Conservation (phyloP, 2,888 invertebrate species). For the Heliconius ismenius region DNA sequence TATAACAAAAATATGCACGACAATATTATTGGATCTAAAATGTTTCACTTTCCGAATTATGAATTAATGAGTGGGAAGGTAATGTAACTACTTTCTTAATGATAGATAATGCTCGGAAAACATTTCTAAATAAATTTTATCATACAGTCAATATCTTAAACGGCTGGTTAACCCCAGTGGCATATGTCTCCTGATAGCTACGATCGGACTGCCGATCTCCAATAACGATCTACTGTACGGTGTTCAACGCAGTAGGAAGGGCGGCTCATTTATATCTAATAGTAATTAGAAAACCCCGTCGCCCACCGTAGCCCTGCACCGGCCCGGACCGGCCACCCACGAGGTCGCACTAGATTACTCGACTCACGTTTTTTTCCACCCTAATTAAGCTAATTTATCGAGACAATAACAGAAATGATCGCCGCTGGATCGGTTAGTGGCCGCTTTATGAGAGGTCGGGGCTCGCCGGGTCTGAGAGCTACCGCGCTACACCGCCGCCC, state of each 20-base stretch:
- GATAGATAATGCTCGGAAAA: background rate
- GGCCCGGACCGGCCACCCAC: constrained; percentile 65
- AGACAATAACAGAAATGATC: constrained; percentile 78
- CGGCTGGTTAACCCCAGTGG: constrained; percentile 17
- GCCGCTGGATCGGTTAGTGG: constrained; percentile 60
- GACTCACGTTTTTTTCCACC: constrained; percentile 75
- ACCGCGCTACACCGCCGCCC: constrained; percentile 69
- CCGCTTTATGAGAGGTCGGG: constrained; percentile 77
- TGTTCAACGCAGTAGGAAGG: constrained; percentile 2
- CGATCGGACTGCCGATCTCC: background rate
- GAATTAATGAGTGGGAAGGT: too few species aligned
- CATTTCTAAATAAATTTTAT: background rate
- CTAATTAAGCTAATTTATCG: constrained; percentile 82
- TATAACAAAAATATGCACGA: too few species aligned
- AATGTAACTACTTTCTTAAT: background rate
- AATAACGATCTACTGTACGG: constrained; percentile 17
- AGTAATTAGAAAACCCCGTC: constrained; percentile 38
- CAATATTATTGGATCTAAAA: too few species aligned
- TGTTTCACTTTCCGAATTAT: too few species aligned
- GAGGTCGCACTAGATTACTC: constrained; percentile 73
- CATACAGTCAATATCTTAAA: background rate
- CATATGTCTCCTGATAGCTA: constrained; percentile 4
- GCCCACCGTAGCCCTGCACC: constrained; percentile 34
- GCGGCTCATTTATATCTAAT: constrained; percentile 22
- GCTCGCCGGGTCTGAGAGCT: constrained; percentile 73